These are phyloP conservation scores for Chironomus striatipennis DNA, from an alignment of 1,140 invertebrate genomes.

Conservation along the genomic window DNA sequence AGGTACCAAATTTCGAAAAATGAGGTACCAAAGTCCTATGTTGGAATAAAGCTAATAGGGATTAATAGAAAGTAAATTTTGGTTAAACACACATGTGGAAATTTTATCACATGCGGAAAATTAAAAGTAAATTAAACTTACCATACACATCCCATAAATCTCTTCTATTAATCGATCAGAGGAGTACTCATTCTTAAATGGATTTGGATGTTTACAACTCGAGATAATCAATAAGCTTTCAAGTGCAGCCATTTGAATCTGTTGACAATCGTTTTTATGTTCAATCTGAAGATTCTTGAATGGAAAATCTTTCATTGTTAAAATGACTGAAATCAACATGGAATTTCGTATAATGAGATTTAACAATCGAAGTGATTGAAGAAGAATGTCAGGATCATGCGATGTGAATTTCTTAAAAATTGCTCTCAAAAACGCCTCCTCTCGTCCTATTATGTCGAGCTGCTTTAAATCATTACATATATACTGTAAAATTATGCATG, in stretches of 20 bases:
- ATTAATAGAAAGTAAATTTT: too few species aligned
- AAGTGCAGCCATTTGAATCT: not conserved
- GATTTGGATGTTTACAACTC: not conserved
- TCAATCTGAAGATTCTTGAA: not conserved
- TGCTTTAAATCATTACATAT: not conserved
- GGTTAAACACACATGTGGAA: too few species aligned
- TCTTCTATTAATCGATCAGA: not conserved
- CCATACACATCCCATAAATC: not conserved
- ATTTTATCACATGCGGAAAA: too few species aligned
- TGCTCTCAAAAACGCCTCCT: not conserved
- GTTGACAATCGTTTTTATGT: not conserved
- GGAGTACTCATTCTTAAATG: not conserved
- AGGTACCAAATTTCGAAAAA: too few species aligned
- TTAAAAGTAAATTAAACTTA: not conserved
- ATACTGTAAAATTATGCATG: not conserved
- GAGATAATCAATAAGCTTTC: not conserved
- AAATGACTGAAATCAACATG: not conserved
- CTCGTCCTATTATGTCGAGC: not conserved
- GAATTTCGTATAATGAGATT: not conserved
- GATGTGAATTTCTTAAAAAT: not conserved
- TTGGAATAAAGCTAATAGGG: too few species aligned
- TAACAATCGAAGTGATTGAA: not conserved
- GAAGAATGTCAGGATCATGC: not conserved
- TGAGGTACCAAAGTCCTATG: too few species aligned
- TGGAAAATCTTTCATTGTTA: conserved; percentile 5